Percentiles rank a stretch among this genome's conserved stretches.
Evolutionary conservation across 2,888 invertebrate species (phyloP).

Genomic region (Mythimna lalbum): DNA sequence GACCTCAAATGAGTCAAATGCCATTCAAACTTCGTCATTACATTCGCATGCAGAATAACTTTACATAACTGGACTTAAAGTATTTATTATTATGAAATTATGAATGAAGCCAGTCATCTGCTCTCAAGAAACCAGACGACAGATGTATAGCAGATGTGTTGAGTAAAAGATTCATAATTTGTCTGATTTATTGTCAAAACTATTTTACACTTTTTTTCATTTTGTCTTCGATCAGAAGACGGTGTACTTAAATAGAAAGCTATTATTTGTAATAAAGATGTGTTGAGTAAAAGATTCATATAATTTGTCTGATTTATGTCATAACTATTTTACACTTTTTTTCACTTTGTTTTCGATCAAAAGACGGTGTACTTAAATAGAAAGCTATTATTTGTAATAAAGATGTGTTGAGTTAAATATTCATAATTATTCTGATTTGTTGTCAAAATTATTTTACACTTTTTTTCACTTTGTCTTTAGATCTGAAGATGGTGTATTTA

Average conservation of each 20-base stretch:
- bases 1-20: constrained; percentile 35
- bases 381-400: neutral
- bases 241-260: constrained; percentile 10
- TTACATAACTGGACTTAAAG: constrained; percentile 43
- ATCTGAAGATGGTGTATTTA: too few relatives aligned
- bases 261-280: too few relatives aligned
- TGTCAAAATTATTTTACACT: constrained; percentile 25
- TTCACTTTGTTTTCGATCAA: constrained; percentile 20
- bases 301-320: constrained; percentile 58
- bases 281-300: constrained; percentile 39
- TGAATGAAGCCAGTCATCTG: constrained; percentile 58
- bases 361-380: constrained; percentile 29
- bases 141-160: constrained; percentile 56
- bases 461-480: too few relatives aligned
- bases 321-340: constrained; percentile 38
- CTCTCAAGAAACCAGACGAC: constrained; percentile 22
- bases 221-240: neutral
- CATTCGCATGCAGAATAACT: constrained; percentile 32
- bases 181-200: constrained; percentile 52
- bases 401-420: constrained; percentile 38
- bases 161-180: constrained; percentile 50
- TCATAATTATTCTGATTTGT: constrained; percentile 58
- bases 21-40: constrained; percentile 27
- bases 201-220: constrained; percentile 30
- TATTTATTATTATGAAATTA: constrained; percentile 55